Percentiles rank a stretch among this genome's conserved stretches.
Conservation (phyloP, 2,888 invertebrate species). For the Athalia cordata region DNA sequence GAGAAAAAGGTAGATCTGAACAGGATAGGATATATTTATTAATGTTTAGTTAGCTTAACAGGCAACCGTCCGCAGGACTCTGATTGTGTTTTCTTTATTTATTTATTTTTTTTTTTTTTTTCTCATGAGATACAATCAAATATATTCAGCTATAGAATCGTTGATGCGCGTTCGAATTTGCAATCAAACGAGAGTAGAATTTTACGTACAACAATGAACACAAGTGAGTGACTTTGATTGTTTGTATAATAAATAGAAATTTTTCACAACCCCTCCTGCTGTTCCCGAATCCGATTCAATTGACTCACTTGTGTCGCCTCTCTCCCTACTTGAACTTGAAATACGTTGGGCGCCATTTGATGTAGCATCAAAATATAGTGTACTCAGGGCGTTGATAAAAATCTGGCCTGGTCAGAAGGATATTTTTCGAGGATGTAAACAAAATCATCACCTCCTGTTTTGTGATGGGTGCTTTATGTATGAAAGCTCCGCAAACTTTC, state of each 20-base stretch:
- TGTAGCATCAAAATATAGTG: too few relatives aligned
- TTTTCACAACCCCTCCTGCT: conserved; percentile 4
- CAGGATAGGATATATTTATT: not conserved
- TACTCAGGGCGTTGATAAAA: too few relatives aligned
- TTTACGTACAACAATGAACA: not conserved
- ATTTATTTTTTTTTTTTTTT: too few relatives aligned
- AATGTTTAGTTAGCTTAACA: not conserved
- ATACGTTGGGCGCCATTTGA: too few relatives aligned
- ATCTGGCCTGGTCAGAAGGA: too few relatives aligned
- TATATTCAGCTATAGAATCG: too few relatives aligned
- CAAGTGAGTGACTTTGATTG: not conserved
- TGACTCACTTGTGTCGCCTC: not conserved
- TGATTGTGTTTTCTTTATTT: too few relatives aligned
- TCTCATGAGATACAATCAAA: too few relatives aligned
- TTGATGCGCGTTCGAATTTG: too few relatives aligned
- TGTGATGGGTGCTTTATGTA: not conserved
- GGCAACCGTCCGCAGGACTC: not conserved
- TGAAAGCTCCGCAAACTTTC: conserved; percentile 35
- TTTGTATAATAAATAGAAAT: conserved; percentile 30
- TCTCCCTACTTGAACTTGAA: too few relatives aligned
- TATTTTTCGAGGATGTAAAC: too few relatives aligned
- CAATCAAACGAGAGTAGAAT: not conserved
- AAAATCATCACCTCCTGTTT: conserved; percentile 41
- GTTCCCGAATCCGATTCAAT: conserved; percentile 13
- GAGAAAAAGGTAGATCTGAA: conserved; percentile 61